These are phyloP conservation scores for Atta cephalotes DNA, from an alignment of 1,140 invertebrate genomes.

Conservation along the genomic window DNA sequence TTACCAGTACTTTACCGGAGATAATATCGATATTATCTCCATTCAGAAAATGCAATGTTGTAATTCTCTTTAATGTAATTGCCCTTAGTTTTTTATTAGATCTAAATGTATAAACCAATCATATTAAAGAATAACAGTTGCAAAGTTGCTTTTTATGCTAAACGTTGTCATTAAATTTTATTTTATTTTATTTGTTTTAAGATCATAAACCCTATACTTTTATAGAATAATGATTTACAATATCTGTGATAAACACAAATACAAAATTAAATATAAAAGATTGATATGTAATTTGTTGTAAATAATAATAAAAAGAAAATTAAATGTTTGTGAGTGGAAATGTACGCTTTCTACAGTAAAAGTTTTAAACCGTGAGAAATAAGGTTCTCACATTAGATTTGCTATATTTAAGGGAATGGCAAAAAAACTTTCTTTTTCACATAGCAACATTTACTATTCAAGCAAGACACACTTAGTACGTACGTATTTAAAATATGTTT, in stretches of 20 bases:
- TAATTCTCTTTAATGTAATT: no score
- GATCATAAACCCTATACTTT: not conserved
- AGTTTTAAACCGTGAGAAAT: constrained; percentile 24
- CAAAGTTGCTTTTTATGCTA: no score
- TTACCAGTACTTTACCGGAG: not conserved
- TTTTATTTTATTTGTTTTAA: not conserved
- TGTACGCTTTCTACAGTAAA: constrained; percentile 25
- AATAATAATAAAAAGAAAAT: constrained; percentile 36
- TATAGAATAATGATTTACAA: not conserved
- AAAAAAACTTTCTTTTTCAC: constrained; percentile 69
- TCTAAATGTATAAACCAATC: no score
- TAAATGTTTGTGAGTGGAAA: not conserved
- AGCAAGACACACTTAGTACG: constrained; percentile 53
- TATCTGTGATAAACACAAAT: not conserved
- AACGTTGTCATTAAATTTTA: not conserved
- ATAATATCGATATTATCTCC: not conserved
- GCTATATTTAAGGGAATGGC: constrained; percentile 31
- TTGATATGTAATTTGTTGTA: not conserved
- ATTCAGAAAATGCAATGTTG: no score
- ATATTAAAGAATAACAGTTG: no score
- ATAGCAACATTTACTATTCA: constrained; percentile 67
- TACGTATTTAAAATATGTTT: constrained; percentile 59
- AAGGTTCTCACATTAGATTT: constrained; percentile 54
- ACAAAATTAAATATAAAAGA: not conserved
- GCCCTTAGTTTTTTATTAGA: no score